A percentile compares a stretch with the other conserved stretches of the same genome.
Evolutionary conservation across 2,113 vertebrate genomes (phyloP).

Genomic region (Coptodon rendalli): DNA sequence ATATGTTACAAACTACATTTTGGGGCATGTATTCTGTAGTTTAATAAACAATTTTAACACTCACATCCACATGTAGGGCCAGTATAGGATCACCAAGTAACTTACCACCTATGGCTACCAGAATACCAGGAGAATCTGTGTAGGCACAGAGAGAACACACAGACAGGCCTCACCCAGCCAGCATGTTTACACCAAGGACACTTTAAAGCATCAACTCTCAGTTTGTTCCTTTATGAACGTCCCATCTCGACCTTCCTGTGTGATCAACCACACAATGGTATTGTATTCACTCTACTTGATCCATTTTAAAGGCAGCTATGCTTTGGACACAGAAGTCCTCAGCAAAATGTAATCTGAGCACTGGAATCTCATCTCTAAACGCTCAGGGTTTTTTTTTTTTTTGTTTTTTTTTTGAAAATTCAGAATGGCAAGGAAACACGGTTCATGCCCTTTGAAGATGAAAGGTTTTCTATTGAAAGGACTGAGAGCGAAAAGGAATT

Average conservation of each 20-base stretch:
- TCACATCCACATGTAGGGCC: background rate
- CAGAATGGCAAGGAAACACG: background rate
- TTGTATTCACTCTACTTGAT: background rate
- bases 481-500: background rate
- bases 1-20: background rate
- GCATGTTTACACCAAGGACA: background rate
- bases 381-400: background rate
- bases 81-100: background rate
- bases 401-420: background rate
- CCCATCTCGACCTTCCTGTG: background rate
- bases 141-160: background rate
- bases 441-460: background rate
- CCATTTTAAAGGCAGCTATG: background rate
- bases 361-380: background rate
- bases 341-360: background rate
- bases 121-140: background rate
- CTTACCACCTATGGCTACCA: background rate
- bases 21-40: background rate
- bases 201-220: background rate
- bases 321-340: constrained; percentile 2
- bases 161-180: background rate
- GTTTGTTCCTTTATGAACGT: background rate
- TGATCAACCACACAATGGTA: background rate
- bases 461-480: background rate
- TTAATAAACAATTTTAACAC: background rate